These are phyloP conservation scores for Steatocranus sp. DNA, from an alignment of 2,797 vertebrate species.

Conservation along the genomic window DNA sequence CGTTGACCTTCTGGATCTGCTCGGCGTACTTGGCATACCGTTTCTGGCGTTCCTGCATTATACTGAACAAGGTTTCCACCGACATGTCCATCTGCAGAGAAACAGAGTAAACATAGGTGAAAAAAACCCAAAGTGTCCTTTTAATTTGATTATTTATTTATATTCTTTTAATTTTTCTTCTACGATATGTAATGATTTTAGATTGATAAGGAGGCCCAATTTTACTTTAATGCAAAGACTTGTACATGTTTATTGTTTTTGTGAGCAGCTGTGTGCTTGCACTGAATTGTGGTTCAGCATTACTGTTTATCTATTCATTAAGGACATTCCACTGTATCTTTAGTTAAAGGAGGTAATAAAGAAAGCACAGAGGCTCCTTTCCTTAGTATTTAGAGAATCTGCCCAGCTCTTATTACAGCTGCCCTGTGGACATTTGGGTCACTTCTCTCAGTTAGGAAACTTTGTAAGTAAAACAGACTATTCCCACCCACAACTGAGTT, in stretches of 20 bases:
- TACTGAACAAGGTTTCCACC: constrained; percentile 91
- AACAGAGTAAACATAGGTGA: background rate
- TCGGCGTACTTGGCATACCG: constrained; percentile 96
- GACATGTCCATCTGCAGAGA: constrained; percentile 89
- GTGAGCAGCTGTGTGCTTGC: background rate
- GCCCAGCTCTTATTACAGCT: background rate
- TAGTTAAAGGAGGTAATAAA: background rate
- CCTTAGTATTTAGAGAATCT: background rate
- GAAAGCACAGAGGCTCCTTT: background rate
- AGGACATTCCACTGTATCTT: background rate
- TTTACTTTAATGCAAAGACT: background rate
- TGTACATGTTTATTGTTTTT: background rate
- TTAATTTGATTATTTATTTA: background rate
- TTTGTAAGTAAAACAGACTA: background rate
- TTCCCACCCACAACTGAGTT: background rate
- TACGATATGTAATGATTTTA: background rate
- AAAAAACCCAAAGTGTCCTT: background rate
- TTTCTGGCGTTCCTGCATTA: constrained; percentile 98
- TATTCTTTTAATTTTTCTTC: background rate
- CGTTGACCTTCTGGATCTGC: constrained; percentile 99
- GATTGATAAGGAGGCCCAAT: background rate
- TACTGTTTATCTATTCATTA: background rate
- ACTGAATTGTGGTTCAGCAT: background rate
- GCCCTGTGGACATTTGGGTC: background rate
- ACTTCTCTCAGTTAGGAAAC: background rate